Conservation (phyloP, 2,888 invertebrate species). For the Oligia latruncula region DNA sequence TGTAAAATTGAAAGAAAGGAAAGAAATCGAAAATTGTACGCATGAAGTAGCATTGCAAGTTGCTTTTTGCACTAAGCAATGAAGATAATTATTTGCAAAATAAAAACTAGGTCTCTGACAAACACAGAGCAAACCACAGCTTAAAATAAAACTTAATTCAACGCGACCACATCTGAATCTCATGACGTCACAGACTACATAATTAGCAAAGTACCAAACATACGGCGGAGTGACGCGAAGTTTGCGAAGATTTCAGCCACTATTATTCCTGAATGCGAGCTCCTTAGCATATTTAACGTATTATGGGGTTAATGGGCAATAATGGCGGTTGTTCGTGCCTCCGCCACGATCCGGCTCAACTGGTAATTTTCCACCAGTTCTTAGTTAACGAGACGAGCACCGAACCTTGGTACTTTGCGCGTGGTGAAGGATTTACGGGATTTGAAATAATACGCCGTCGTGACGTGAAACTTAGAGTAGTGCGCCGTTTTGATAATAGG, state of each 20-base stretch:
- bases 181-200: constrained; percentile 44
- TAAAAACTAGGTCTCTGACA: not conserved
- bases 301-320: constrained; percentile 87
- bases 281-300: constrained; percentile 87
- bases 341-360: constrained; percentile 70
- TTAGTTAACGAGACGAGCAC: constrained; percentile 76
- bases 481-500: constrained; percentile 34
- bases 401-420: constrained; percentile 49
- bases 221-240: constrained; percentile 62
- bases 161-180: constrained; percentile 51
- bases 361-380: constrained; percentile 82
- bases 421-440: constrained; percentile 47
- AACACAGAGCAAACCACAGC: constrained; percentile 1
- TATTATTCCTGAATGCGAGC: constrained; percentile 77
- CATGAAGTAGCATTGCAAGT: not conserved
- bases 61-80: not conserved
- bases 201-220: constrained; percentile 53
- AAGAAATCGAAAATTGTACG: not conserved
- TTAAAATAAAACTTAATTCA: constrained; percentile 51
- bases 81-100: not conserved
- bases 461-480: constrained; percentile 45
- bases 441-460: constrained; percentile 57
- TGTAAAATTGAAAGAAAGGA: not conserved
- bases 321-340: constrained; percentile 75
- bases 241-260: constrained; percentile 71